Evolutionary conservation across 2,888 invertebrate genomes (phyloP).

Genomic region (Tyria jacobaeae): DNA sequence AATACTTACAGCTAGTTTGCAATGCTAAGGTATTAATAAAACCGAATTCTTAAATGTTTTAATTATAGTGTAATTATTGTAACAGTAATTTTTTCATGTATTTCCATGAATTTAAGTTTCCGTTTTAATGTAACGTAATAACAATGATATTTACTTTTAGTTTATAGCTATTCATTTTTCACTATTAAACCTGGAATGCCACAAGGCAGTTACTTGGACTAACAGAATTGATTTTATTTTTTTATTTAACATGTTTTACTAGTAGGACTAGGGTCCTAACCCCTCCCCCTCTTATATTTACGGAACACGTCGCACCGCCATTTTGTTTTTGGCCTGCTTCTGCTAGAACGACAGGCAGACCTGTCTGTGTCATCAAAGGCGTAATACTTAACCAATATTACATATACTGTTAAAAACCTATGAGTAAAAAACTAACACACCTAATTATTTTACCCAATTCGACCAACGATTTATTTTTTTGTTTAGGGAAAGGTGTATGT

Average conservation of each 20-base stretch:
- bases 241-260: too few species aligned
- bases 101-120: background rate
- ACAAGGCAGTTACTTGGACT: background rate
- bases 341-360: too few species aligned
- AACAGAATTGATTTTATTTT: too few species aligned
- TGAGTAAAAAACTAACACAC: background rate
- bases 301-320: too few species aligned
- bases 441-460: background rate
- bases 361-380: too few species aligned
- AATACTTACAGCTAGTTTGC: background rate
- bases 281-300: too few species aligned
- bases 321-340: too few species aligned
- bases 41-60: constrained; percentile 6
- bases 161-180: background rate
- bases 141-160: background rate
- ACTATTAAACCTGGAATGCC: background rate
- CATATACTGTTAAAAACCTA: background rate
- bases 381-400: too few species aligned
- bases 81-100: background rate
- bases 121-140: background rate
- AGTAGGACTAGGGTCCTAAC: too few species aligned
- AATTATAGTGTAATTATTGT: background rate
- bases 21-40: background rate
- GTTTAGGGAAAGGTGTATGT: background rate
- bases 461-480: constrained; percentile 3